Conservation (phyloP, 2,797 vertebrate genomes). For the Lerista edwardsae region DNA sequence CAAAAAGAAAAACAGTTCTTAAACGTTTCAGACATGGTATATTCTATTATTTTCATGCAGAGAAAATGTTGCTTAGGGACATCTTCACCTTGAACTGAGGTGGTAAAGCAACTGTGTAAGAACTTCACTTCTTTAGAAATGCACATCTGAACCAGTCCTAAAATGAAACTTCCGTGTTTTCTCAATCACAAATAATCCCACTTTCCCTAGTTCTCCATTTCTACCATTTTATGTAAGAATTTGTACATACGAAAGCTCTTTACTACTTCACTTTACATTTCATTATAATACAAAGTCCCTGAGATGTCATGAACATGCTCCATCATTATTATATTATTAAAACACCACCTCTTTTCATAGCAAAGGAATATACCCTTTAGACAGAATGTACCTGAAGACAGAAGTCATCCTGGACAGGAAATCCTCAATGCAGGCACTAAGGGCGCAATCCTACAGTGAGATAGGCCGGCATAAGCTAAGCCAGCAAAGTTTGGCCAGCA, state of each 20-base stretch:
- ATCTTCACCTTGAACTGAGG: neutral
- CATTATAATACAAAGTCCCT: accelerated
- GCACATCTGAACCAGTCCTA: neutral
- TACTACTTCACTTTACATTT: neutral
- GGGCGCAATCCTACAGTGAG: no score
- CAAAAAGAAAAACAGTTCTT: neutral
- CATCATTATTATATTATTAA: neutral
- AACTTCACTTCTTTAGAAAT: neutral
- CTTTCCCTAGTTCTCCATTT: neutral
- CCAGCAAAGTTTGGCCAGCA: no score
- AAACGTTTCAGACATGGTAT: neutral
- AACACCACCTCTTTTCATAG: neutral
- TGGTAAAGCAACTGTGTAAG: neutral
- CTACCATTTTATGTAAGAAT: neutral
- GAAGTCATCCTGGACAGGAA: no score
- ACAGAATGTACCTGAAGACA: no score
- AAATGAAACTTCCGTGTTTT: neutral
- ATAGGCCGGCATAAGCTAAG: no score
- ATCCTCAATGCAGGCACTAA: no score
- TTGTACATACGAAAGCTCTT: neutral
- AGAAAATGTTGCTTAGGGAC: neutral
- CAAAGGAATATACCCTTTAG: neutral
- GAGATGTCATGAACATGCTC: neutral
- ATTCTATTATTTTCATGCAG: neutral
- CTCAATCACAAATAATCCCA: neutral